Conservation (phyloP, 2,888 invertebrate genomes). For the Linyphia triangularis region DNA sequence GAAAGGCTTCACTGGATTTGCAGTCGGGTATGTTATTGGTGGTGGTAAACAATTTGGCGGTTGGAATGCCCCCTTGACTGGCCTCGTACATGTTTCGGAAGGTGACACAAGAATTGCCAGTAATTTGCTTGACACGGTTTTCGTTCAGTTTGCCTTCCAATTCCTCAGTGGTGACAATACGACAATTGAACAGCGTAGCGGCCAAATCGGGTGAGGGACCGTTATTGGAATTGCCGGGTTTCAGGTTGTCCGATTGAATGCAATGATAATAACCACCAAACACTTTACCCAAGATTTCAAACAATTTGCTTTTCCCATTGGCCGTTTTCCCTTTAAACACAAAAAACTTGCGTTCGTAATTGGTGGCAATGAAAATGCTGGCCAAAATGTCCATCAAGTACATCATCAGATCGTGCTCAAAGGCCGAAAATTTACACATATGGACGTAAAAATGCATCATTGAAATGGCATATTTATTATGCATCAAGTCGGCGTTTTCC, state of each 20-base stretch:
- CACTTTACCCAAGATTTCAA: constrained; percentile 29
- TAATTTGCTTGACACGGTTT: constrained; percentile 8
- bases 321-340: constrained; percentile 36
- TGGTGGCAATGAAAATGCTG: constrained; percentile 38
- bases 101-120: background rate
- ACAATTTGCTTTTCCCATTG: constrained; percentile 42
- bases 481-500: background rate
- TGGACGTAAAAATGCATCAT: constrained; percentile 56
- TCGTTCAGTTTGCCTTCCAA: background rate
- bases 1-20: background rate
- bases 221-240: too few relatives aligned
- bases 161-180: background rate
- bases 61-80: background rate
- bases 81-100: constrained; percentile 14
- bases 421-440: constrained; percentile 41
- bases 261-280: constrained; percentile 18
- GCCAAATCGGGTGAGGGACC: constrained; percentile 34
- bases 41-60: constrained; percentile 2
- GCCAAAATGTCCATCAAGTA: constrained; percentile 40
- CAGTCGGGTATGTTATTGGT: background rate
- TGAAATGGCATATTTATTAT: background rate
- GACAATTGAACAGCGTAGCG: background rate
- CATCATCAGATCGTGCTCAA: constrained; percentile 35
- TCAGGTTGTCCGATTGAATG: constrained; percentile 10
- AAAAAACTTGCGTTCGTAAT: constrained; percentile 46